Evolutionary conservation across 2,113 vertebrate genomes (phyloP).

Genomic region (Sylvilagus bachmani): DNA sequence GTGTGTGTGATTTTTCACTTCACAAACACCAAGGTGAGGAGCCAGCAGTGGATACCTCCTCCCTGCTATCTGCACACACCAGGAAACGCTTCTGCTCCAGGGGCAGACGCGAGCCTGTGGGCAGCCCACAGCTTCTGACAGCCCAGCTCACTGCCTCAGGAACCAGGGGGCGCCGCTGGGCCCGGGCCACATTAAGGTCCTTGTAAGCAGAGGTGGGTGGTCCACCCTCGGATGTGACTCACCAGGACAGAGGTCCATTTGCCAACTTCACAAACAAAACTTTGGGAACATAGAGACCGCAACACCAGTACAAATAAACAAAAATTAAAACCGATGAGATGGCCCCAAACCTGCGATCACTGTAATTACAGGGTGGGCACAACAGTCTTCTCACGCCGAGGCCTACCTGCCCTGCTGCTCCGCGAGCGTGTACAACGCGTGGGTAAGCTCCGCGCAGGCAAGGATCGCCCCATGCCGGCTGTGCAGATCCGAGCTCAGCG

Average conservation of each 20-base stretch:
- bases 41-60: too few species aligned
- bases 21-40: neutral
- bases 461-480: slow-evolving; percentile 96
- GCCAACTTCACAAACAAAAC: neutral
- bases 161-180: too few species aligned
- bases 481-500: slow-evolving; percentile 93
- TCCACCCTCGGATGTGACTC: neutral
- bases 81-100: too few species aligned
- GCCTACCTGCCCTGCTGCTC: slow-evolving; percentile 91
- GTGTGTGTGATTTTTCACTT: too few species aligned
- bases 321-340: slow-evolving; percentile 40
- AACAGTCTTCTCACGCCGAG: slow-evolving; percentile 52
- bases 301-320: neutral
- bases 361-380: slow-evolving; percentile 35
- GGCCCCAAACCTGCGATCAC: slow-evolving; percentile 43
- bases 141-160: too few species aligned
- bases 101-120: too few species aligned
- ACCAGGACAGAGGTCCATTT: neutral
- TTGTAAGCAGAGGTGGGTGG: neutral
- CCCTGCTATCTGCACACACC: too few species aligned
- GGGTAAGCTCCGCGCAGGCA: slow-evolving; percentile 94
- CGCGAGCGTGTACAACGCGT: slow-evolving; percentile 92
- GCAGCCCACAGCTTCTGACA: too few species aligned
- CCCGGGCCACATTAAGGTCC: neutral
- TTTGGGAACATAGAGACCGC: neutral